Evolutionary conservation across 2,113 vertebrate species (phyloP), one percentile per base, ranked within the genome.

Genomic region (Zapus hudsonius): DNA sequence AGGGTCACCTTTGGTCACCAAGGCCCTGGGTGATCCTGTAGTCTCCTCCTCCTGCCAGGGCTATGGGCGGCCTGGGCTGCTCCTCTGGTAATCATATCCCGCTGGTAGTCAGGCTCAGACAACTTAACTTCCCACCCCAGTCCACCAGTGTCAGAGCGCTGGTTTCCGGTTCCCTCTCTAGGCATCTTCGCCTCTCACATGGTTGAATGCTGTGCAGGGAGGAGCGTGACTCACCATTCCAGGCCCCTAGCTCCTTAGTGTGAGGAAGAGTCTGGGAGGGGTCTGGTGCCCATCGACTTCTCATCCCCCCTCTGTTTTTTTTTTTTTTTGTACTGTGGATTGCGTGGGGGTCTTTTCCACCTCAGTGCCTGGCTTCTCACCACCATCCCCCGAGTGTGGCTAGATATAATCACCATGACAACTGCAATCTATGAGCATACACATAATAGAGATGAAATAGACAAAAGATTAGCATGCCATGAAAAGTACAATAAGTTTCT

Each of bases 401-500:
- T 99, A 99, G 98, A 99, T 99, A 98, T 99, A 98, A 99, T 99
- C 99, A 98, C 98, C 98, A 99, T 98, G 98, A 99, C 99, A 99
- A 99, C 98, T 97, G 98, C 98, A 98, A 98, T 98, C 98, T 99
- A 98, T 97, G 97, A 98, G 98, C 98, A 98, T 99, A 99, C 98
- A 99, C 99, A 99, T 99, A 99, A 99, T 98, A 98, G 98, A 99
- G 99, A 98, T 98, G 98, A 99, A 98, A 99, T 99, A 99, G 99
- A 99, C 98, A 99, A 98, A 99, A 99, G 99, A 99, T 99, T 99
- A 99, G 99, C 99, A 99, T 99, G 99, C 99, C 98, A 98, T 98
- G 99, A 99, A 99, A 99, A 99, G 99, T 99, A 99, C 99, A 99
- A 99, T 99, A 99, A 98, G 99, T 99, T 99, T 99, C 99, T 99